A percentile compares a stretch with the other conserved stretches of the same genome.
These are phyloP conservation scores for Peromyscus melanophrys DNA, from an alignment of 2,797 vertebrate species.

Conservation along the genomic window DNA sequence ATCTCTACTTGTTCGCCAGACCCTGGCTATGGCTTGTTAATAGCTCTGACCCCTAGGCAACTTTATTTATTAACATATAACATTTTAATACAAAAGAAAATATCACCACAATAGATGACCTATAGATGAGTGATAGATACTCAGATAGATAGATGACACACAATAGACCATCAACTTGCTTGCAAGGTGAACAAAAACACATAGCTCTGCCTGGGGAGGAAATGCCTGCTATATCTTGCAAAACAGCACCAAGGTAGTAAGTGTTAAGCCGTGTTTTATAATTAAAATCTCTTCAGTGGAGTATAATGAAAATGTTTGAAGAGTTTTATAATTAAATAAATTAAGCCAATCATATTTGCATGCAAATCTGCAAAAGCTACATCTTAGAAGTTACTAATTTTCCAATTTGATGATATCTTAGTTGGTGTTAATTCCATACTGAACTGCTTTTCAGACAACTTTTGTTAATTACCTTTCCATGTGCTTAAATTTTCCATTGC, in stretches of 20 bases:
- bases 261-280: constrained; percentile 5
- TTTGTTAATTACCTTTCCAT: constrained; percentile 55
- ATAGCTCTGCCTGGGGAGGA: neutral
- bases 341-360: constrained; percentile 64
- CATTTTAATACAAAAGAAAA: too few relatives aligned
- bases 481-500: neutral
- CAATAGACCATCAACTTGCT: neutral
- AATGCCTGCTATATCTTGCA: neutral
- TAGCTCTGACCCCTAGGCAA: too few relatives aligned
- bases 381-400: constrained; percentile 66
- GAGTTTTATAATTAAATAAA: constrained; percentile 70
- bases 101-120: too few relatives aligned
- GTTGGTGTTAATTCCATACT: constrained; percentile 37
- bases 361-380: constrained; percentile 39
- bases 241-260: constrained; percentile 48
- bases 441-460: constrained; percentile 19
- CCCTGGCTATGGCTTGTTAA: too few relatives aligned
- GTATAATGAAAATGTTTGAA: constrained; percentile 43
- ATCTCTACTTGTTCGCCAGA: too few relatives aligned
- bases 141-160: neutral
- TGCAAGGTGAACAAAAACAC: neutral
- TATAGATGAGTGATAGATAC: neutral
- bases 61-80: too few relatives aligned
- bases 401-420: constrained; percentile 66
- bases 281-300: constrained; percentile 54